These are phyloP conservation scores for Salarias fasciatus DNA, from an alignment of 2,797 vertebrate species.

Conservation along the genomic window DNA sequence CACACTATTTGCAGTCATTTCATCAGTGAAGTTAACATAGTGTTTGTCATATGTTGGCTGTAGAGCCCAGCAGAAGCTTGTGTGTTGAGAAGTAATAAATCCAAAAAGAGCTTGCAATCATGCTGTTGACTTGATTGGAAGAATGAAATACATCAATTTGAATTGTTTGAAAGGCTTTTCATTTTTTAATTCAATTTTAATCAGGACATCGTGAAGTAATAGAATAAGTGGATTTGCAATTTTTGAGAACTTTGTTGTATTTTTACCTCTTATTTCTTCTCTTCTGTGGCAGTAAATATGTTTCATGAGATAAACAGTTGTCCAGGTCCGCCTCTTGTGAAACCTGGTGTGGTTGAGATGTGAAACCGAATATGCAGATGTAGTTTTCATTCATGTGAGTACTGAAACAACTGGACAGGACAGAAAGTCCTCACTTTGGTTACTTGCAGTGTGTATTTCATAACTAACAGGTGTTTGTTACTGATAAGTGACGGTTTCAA, in stretches of 20 bases:
- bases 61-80: too few species aligned
- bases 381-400: constrained; percentile 32
- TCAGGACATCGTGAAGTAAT: too few species aligned
- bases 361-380: constrained; percentile 10
- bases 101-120: too few species aligned
- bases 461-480: constrained; percentile 56
- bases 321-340: constrained; percentile 10
- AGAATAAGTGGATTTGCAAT: too few species aligned
- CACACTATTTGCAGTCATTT: neutral
- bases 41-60: too few species aligned
- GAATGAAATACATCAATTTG: too few species aligned
- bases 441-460: constrained; percentile 15
- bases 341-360: constrained; percentile 31
- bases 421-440: constrained; percentile 1
- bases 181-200: too few species aligned
- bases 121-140: too few species aligned
- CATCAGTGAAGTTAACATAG: neutral
- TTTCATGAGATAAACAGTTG: neutral
- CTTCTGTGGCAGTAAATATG: neutral
- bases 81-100: too few species aligned
- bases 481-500: constrained; percentile 49
- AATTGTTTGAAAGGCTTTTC: too few species aligned
- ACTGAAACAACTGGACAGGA: constrained; percentile 45
- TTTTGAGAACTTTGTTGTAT: neutral
- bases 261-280: neutral